Conservation (phyloP, 2,113 vertebrate species). For the Megaleporinus macrocephalus region DNA sequence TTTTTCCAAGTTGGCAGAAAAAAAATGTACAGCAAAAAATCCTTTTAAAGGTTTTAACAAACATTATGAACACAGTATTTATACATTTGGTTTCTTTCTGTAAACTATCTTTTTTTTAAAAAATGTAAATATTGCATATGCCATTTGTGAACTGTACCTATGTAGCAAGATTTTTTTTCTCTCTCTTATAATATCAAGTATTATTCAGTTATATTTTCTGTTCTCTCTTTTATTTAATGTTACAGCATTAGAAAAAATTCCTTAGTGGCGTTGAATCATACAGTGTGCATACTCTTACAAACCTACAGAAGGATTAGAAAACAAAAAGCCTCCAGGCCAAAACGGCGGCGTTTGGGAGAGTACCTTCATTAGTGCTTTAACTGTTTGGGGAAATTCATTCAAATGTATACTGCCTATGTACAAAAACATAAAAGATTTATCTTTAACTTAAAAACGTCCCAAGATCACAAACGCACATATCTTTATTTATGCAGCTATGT, state of each 20-base stretch:
- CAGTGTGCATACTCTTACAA: slow-evolving; percentile 65
- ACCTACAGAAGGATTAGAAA: slow-evolving; percentile 67
- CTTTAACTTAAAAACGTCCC: slow-evolving; percentile 72
- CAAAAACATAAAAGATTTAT: slow-evolving; percentile 70
- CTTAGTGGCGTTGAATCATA: slow-evolving; percentile 76
- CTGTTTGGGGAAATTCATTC: slow-evolving; percentile 69
- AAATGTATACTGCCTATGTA: slow-evolving; percentile 73
- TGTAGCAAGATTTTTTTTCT: slow-evolving; percentile 75
- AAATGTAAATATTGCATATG: slow-evolving; percentile 98
- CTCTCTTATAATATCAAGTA: slow-evolving; percentile 72
- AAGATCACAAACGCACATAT: background rate
- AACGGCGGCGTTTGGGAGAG: slow-evolving; percentile 74
- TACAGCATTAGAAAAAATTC: slow-evolving; percentile 79
- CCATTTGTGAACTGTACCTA: slow-evolving; percentile 90
- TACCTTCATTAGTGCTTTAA: slow-evolving; percentile 80
- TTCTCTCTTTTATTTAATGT: slow-evolving; percentile 69
- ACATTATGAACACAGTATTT: slow-evolving; percentile 86
- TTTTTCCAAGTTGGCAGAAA: slow-evolving; percentile 85
- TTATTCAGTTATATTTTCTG: slow-evolving; percentile 66
- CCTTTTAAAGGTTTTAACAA: slow-evolving; percentile 85
- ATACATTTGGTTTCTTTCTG: slow-evolving; percentile 97
- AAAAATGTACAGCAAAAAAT: slow-evolving; percentile 89
- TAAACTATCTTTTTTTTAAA: slow-evolving; percentile 89
- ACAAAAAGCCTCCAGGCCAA: slow-evolving; percentile 67
- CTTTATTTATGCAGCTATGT: background rate